These are phyloP conservation scores for Tricholaema leucomelas DNA, from an alignment of 2,113 vertebrate species.

Conservation along the genomic window DNA sequence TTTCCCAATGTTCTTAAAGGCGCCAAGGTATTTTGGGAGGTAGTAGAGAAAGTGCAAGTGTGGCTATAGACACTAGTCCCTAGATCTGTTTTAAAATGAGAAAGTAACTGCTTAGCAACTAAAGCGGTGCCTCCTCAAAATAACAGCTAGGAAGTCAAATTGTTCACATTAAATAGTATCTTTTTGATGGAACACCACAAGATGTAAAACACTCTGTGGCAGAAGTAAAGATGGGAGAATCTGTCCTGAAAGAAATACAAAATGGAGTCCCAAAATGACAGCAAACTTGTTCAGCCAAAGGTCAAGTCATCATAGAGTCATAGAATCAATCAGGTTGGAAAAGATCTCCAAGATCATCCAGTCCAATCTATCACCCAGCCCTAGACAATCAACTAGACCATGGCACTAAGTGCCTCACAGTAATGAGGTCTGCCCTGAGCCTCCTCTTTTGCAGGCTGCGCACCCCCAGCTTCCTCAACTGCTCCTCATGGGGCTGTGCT, in stretches of 20 bases:
- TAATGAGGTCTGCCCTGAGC: too few species aligned
- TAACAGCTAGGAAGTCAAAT: not conserved
- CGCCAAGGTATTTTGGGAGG: not conserved
- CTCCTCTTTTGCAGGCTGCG: too few species aligned
- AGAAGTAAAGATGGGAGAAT: constrained; percentile 25
- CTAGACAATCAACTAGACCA: too few species aligned
- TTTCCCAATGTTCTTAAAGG: not conserved
- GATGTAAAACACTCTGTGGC: not conserved
- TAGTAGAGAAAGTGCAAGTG: not conserved
- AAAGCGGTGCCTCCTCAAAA: not conserved
- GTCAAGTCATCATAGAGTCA: constrained; percentile 44
- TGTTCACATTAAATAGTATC: not conserved
- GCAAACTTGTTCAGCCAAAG: constrained; percentile 56
- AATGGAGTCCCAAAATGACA: constrained; percentile 11
- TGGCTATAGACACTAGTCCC: not conserved
- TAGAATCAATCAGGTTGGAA: too few species aligned
- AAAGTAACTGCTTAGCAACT: constrained; percentile 28
- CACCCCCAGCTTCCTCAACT: too few species aligned
- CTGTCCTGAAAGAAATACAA: constrained; percentile 35
- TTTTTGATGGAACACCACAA: not conserved
- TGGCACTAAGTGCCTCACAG: too few species aligned
- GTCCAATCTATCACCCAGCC: too few species aligned
- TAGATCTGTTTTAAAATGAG: not conserved
- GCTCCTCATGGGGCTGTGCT: too few species aligned
- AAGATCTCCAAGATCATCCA: too few species aligned